Base-by-base conservation (phyloP, 2,888 invertebrate species). In the Ferrisia virgata region DNA sequence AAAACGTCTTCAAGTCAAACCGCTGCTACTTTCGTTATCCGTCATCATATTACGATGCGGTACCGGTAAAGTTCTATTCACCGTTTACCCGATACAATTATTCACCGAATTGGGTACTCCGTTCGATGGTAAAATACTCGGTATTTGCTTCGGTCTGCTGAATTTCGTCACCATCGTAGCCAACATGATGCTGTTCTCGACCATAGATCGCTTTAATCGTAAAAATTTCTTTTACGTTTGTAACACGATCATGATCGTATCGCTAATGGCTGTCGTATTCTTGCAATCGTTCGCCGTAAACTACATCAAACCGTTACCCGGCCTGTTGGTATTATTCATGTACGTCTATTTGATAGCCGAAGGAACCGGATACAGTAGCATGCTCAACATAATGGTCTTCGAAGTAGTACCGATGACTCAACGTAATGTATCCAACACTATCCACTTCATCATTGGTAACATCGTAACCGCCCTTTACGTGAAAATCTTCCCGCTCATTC, bases 51-150 rank as follows among this genome's bases (percentile, higher is more conserved):
- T 81, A 36, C 47, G 64, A 28, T 81, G 81, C 39, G 81, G 81
- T 33, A 81, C 81, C n/a, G 81, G 81, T 58, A 81, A 81, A 58
- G 25, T 81, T 15, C 22, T 81, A 11, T 81, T 81, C 36, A 53
- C 36, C 18, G 81, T 81, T n/a, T 81, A 81, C 22, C 81, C 81
- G 1, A 53, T 81, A 18, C 25, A 36, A 47, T 0, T 81, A 22
- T 81, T 81, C 36, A 58, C 18, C 28, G 36, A 81, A 6, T 15
- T 81, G 39, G 53, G 53, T 15, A 81, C 81, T 39, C 64, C 81
- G 9, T 81, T 4, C 22, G 25, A 81, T 36, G 53, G 81, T 3
- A 36, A 11, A 36, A 36, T 33, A 53, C 81, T 81, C 28, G 58
- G 58, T 8, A 64, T 81, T 6, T n/a, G 64, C 18, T 81, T n/a